phyloP scores from a whole-genome alignment of 2,888 invertebrate genomes.

The Cyrtodaria siliqua region DNA sequence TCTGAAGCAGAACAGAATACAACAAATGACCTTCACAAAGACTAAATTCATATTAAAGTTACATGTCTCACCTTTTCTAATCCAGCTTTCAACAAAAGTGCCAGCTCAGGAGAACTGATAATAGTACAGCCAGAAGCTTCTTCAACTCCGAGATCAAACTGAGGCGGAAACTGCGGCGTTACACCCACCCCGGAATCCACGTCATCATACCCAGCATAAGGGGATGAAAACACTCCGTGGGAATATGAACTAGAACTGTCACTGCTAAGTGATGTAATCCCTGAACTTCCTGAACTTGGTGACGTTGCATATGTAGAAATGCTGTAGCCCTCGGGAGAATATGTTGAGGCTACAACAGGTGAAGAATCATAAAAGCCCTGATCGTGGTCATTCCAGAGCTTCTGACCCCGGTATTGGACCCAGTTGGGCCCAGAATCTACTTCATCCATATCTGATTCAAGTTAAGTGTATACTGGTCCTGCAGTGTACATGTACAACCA shows the following conservation, averaged over 20 bases:
- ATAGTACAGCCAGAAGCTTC: neutral
- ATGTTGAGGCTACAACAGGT: neutral
- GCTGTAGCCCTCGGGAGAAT: neutral
- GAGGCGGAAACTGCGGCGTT: neutral
- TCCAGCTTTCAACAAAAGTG: constrained; percentile 68
- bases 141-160: constrained; percentile 11
- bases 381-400: too few species aligned
- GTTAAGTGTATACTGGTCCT: too few species aligned
- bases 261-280: neutral
- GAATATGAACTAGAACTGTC: neutral
- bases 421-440: constrained; percentile 38
- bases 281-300: neutral
- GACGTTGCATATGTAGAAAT: neutral
- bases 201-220: constrained; percentile 10
- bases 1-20: too few species aligned
- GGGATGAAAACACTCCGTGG: neutral
- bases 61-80: constrained; percentile 75
- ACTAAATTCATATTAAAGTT: too few species aligned
- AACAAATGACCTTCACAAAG: too few species aligned
- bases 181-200: constrained; percentile 5
- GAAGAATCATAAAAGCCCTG: neutral
- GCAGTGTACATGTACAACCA: too few species aligned
- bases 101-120: constrained; percentile 68
- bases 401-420: constrained; percentile 4
- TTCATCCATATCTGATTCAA: constrained; percentile 35